Base-by-base conservation (phyloP, 2,888 invertebrate genomes). In the Odontomyia ornata region DNA sequence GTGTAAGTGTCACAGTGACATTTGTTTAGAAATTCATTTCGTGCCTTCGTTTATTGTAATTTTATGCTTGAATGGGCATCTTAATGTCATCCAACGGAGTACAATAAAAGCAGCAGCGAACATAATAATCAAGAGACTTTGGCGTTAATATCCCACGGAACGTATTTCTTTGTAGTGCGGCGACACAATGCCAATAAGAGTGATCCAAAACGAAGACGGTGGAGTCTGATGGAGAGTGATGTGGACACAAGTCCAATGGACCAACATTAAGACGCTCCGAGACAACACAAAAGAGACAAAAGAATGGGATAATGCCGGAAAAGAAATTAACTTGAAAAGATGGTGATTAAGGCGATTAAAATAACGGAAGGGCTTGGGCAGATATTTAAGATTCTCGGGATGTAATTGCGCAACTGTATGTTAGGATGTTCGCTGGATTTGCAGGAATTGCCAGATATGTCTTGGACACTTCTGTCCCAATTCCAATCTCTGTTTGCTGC, bases 331-430 rank as follows among this genome's bases (percentile, higher is more conserved):
- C 52, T 71, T 9, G 23, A 64, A 64, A n/a, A 71, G 71, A 71
- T 47, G 71, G 71, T 52, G 71, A 71, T 71, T 71, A 71, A 27
- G 25, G 71, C 52, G 71, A 71, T 71, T 71, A 71, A 52, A 71
- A 71, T 71, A 71, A 71, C 71, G 52, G 71, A 71, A 47, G 25
- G 71, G 71, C 71, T 71, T 27, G 71, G 71, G 4, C 47, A 23
- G 46, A 23, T 71, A 46, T 67, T 67, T 15, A 71, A 71, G 71
- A 71, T 52, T 27, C 64, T 27, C 64, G 4, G 52, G 52, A 4
- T 52, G 13, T 36, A 36, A 36, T 36, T 36, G 52, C 18, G 13
- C 52, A 52, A 52, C 18, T 9, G 52, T 52, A 52, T 18, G 52
- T 52, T 36, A 9, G 52, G 15, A 52, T 52, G 52, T 52, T 3